These are phyloP conservation scores for Amphipoea oculea DNA, from an alignment of 2,888 invertebrate species.

Conservation along the genomic window DNA sequence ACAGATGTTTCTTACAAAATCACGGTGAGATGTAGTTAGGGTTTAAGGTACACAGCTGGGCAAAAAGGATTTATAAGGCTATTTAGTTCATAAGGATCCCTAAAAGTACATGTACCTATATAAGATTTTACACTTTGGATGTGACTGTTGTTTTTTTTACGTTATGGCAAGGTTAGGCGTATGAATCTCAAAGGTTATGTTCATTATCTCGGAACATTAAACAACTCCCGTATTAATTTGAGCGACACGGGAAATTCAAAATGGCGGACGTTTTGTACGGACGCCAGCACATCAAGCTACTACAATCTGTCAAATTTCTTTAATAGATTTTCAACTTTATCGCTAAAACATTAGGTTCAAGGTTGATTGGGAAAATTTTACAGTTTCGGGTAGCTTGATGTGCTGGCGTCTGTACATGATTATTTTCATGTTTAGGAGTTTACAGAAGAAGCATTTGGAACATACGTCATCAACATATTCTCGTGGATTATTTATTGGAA, in stretches of 20 bases:
- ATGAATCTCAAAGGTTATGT: not conserved
- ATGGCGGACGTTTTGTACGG: not conserved
- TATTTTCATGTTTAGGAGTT: too few species aligned
- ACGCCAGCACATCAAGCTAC: too few species aligned
- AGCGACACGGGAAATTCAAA: not conserved
- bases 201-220: not conserved
- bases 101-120: constrained; percentile 15
- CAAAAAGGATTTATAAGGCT: constrained; percentile 11
- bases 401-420: too few species aligned
- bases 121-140: not conserved
- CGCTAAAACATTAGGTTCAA: too few species aligned
- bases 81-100: constrained; percentile 15
- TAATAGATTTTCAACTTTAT: too few species aligned
- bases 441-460: too few species aligned
- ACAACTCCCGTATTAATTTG: not conserved
- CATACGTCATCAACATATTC: too few species aligned
- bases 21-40: not conserved
- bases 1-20: constrained; percentile 49
- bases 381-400: too few species aligned
- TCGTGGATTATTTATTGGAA: too few species aligned
- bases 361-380: too few species aligned
- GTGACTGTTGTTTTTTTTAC: constrained; percentile 11
- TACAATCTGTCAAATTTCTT: too few species aligned
- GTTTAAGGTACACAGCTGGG: constrained; percentile 50
- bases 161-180: not conserved